Percentiles rank a stretch among this genome's conserved stretches.
phyloP scores from a whole-genome alignment of 2,797 vertebrate species.

The Aeoliscus strigatus region DNA sequence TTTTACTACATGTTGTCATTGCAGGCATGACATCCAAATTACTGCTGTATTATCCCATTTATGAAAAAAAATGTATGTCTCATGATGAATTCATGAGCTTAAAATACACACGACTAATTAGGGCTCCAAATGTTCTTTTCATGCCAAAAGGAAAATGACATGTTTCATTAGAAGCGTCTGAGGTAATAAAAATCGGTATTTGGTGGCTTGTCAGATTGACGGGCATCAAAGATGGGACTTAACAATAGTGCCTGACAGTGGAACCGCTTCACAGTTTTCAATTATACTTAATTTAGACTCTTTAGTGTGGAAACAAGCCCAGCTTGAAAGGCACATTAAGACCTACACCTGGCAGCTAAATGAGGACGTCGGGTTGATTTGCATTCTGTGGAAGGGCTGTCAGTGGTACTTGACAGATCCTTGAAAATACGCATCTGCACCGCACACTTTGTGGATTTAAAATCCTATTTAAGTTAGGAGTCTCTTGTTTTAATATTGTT shows the following conservation, averaged over 20 bases:
- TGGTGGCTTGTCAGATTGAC: constrained; percentile 55
- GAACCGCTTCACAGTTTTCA: constrained; percentile 57
- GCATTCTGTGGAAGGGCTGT: constrained; percentile 55
- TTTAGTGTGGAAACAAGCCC: constrained; percentile 36
- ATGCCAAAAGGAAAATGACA: constrained; percentile 12
- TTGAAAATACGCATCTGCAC: constrained; percentile 62
- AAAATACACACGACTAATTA: constrained; percentile 3
- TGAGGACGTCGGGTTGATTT: constrained; percentile 56
- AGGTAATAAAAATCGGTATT: constrained; percentile 50
- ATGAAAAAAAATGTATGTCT: background rate
- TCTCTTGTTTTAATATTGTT: constrained; percentile 43
- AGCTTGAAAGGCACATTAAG: constrained; percentile 55
- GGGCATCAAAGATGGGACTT: constrained; percentile 41
- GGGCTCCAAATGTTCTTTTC: constrained; percentile 10
- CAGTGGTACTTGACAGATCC: constrained; percentile 53
- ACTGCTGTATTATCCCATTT: no score
- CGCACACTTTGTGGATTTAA: constrained; percentile 49
- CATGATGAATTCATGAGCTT: background rate
- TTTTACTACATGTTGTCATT: no score
- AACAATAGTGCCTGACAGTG: constrained; percentile 57
- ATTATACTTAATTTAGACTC: constrained; percentile 57
- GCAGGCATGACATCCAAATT: no score
- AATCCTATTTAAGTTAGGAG: constrained; percentile 55
- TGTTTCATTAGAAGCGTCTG: constrained; percentile 24
- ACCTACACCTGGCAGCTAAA: constrained; percentile 66